Base-by-base conservation (phyloP, 1,140 invertebrate genomes). In the Archivesica marissinica region DNA sequence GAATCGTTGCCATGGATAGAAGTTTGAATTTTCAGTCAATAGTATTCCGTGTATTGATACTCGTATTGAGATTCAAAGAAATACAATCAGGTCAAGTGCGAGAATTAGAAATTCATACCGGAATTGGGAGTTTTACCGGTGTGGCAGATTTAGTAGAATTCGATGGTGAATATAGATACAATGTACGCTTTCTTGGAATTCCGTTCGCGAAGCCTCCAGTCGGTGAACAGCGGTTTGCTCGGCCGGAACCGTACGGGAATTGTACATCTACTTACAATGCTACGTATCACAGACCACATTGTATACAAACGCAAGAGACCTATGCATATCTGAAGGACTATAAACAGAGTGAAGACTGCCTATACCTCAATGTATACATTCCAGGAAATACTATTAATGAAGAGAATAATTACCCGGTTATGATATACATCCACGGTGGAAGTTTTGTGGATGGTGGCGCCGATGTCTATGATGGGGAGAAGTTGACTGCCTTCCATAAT, bases 371-470 rank as follows among this genome's bases (percentile, higher is more conserved):
- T 93, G 97, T 99, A 9, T 95, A 94, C 94, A 91, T 96, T 88
- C 98, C 98, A 3, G 52, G 95, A 96, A 56, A 76, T 15, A 35
- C 25, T 0, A 47, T 50, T 13, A 1, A 38, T 17, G 23, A 0
- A 17, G 7, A 2, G 0, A 68, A 23, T 0, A 97, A 96, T 90
- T 96, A 97, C 70, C 96, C 98, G 30, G 98, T 99, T 23, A 96
- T 99, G 96, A 95, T 99, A 39, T 99, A 98, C 98, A 96, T 99
- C 85, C 99, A 97, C 93, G 98, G 98, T 50, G 98, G 98, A 61
- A 98, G 98, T 13, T 99, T 99, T 94, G 98, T 97, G 92, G 41
- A 35, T 35, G 98, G 98, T 35, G 97, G 97, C 15, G 96, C 97
- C 30, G 98, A 98, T 92, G 96, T 98, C 13, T 99, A 99, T 93